These are phyloP conservation scores for Sorex fumeus DNA, from an alignment of 2,113 vertebrate species.

Conservation along the genomic window DNA sequence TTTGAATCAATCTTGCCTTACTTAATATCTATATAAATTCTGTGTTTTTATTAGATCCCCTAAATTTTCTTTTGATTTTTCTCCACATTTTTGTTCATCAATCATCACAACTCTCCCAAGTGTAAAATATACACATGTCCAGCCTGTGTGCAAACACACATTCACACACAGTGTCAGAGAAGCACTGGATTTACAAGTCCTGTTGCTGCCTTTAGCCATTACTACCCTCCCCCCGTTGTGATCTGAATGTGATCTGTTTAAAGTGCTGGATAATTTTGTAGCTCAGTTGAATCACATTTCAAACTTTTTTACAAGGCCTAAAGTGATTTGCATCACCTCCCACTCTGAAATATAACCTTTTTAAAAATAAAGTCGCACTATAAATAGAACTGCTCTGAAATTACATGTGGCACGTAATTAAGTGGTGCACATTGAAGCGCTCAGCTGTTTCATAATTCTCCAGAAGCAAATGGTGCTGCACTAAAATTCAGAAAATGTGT, in stretches of 20 bases:
- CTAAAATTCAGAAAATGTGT: conserved; percentile 42
- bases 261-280: conserved; percentile 51
- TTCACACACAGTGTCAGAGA: background rate
- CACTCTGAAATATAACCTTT: conserved; percentile 71
- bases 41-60: background rate
- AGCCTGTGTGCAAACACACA: too few species aligned
- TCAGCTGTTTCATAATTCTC: conserved; percentile 65
- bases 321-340: conserved; percentile 66
- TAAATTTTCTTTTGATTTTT: conserved; percentile 36
- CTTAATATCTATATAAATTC: background rate
- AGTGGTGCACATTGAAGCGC: conserved; percentile 48
- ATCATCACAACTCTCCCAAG: background rate
- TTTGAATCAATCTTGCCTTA: background rate
- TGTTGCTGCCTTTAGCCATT: background rate
- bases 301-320: conserved; percentile 58
- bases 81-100: background rate
- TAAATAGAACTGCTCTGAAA: conserved; percentile 80
- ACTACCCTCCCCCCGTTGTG: background rate
- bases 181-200: background rate
- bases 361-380: conserved; percentile 77
- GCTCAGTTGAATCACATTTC: conserved; percentile 50
- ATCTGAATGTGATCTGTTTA: conserved; percentile 63
- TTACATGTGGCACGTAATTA: conserved; percentile 71
- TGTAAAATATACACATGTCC: background rate
- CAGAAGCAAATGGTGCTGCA: background rate